Percentiles rank a stretch among this genome's conserved stretches.
These are phyloP conservation scores for Pseudachorutes palmiensis DNA, from an alignment of 1,140 invertebrate species.

Conservation along the genomic window DNA sequence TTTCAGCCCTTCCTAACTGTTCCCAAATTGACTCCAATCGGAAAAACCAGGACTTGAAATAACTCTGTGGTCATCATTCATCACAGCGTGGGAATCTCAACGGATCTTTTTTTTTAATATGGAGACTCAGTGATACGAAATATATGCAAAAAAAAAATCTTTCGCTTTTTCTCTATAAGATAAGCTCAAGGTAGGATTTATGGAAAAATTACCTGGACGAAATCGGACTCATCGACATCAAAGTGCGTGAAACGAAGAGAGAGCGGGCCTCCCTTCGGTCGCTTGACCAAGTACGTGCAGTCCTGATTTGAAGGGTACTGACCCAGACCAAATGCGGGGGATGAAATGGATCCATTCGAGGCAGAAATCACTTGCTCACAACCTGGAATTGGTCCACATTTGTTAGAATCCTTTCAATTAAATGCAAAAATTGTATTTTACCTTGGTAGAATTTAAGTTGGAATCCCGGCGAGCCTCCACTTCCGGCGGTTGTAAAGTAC, in stretches of 20 bases:
- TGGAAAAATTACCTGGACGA: conserved; percentile 57
- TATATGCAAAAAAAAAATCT: no score
- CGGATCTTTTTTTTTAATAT: no score
- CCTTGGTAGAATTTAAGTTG: conserved; percentile 78
- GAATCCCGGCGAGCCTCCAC: conserved; percentile 81
- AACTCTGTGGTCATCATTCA: no score
- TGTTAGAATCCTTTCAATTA: neutral
- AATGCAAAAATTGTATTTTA: conserved; percentile 34
- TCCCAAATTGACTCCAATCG: no score
- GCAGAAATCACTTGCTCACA: conserved; percentile 37
- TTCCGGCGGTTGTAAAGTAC: conserved; percentile 83
- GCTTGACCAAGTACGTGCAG: conserved; percentile 77
- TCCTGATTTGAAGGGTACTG: conserved; percentile 87
- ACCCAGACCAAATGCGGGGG: conserved; percentile 72
- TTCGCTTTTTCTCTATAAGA: no score
- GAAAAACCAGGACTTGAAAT: no score
- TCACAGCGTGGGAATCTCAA: no score
- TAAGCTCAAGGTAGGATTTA: neutral
- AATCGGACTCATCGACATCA: conserved; percentile 74
- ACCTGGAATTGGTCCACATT: conserved; percentile 18
- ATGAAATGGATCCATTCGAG: conserved; percentile 57
- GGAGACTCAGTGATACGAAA: no score
- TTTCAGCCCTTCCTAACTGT: no score
- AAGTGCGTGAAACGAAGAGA: conserved; percentile 81
- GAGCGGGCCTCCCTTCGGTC: conserved; percentile 69